These are phyloP conservation scores for Empis livida DNA, from an alignment of 2,888 invertebrate genomes.

Conservation along the genomic window DNA sequence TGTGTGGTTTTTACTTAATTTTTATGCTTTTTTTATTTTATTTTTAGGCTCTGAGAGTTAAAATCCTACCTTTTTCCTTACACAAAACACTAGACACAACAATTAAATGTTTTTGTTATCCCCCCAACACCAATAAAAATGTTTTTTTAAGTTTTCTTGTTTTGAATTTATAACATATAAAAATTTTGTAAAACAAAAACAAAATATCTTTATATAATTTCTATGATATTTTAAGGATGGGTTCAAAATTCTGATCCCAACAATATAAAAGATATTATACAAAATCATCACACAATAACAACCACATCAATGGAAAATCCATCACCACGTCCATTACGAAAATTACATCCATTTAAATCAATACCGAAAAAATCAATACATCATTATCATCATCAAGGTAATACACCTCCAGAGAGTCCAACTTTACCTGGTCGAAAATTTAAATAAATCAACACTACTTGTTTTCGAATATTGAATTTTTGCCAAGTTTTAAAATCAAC, in stretches of 20 bases:
- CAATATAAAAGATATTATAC: slow-evolving; percentile 20
- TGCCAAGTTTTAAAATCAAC: too few relatives aligned
- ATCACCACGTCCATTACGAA: slow-evolving; percentile 30
- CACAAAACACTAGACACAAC: too few relatives aligned
- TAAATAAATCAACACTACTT: slow-evolving; percentile 17
- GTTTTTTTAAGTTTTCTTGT: too few relatives aligned
- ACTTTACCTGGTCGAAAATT: slow-evolving; percentile 32
- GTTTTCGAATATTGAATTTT: too few relatives aligned
- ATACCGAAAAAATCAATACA: slow-evolving; percentile 27
- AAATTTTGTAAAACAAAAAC: too few relatives aligned
- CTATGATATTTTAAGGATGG: slow-evolving; percentile 24
- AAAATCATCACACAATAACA: slow-evolving; percentile 14
- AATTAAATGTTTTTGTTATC: too few relatives aligned
- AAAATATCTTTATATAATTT: background rate
- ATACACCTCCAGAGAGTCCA: slow-evolving; percentile 30
- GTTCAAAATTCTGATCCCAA: slow-evolving; percentile 30
- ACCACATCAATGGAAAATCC: slow-evolving; percentile 15
- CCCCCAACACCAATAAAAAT: too few relatives aligned
- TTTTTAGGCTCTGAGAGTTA: too few relatives aligned
- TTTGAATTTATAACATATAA: too few relatives aligned
- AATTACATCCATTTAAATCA: slow-evolving; percentile 29
- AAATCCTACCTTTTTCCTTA: too few relatives aligned
- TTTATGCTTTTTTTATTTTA: too few relatives aligned
- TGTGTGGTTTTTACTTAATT: too few relatives aligned
- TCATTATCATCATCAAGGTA: slow-evolving; percentile 10